These are phyloP conservation scores for Ispidina lecontei DNA, from an alignment of 2,797 vertebrate genomes.

Conservation along the genomic window DNA sequence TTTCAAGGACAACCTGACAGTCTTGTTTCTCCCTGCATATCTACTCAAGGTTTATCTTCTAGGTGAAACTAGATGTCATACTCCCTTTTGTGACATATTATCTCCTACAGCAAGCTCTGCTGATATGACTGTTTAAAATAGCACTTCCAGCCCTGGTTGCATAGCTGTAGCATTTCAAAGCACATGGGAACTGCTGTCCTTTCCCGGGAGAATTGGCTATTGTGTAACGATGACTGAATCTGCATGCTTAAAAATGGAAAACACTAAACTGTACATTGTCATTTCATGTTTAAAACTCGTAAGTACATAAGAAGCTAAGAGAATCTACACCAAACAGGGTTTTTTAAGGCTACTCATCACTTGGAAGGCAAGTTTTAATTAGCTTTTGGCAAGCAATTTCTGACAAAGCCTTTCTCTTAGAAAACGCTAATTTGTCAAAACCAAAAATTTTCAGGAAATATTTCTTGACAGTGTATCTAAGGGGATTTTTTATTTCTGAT, in stretches of 20 bases:
- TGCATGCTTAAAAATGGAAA: neutral
- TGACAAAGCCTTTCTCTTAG: neutral
- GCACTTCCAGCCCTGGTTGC: constrained; percentile 24
- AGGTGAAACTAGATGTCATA: constrained; percentile 66
- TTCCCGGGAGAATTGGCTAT: neutral
- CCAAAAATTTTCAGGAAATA: neutral
- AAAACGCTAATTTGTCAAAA: neutral
- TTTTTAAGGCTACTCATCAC: constrained; percentile 7
- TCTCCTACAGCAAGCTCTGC: constrained; percentile 61
- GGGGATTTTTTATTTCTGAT: neutral
- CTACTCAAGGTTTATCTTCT: constrained; percentile 65
- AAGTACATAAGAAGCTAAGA: neutral
- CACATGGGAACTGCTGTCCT: constrained; percentile 34
- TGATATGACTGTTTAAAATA: constrained; percentile 70
- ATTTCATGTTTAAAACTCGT: neutral
- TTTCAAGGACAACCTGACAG: constrained; percentile 61
- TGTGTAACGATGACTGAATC: neutral
- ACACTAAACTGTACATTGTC: neutral
- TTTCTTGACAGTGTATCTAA: neutral
- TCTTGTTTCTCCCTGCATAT: constrained; percentile 57
- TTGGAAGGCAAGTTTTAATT: constrained; percentile 49
- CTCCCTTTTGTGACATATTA: constrained; percentile 67
- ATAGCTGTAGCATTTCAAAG: constrained; percentile 49
- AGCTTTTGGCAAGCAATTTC: constrained; percentile 17
- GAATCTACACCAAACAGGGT: neutral